A percentile compares a stretch with the other conserved stretches of the same genome.
These are phyloP conservation scores for Synodontis membranacea DNA, from an alignment of 2,113 vertebrate species.

Conservation along the genomic window DNA sequence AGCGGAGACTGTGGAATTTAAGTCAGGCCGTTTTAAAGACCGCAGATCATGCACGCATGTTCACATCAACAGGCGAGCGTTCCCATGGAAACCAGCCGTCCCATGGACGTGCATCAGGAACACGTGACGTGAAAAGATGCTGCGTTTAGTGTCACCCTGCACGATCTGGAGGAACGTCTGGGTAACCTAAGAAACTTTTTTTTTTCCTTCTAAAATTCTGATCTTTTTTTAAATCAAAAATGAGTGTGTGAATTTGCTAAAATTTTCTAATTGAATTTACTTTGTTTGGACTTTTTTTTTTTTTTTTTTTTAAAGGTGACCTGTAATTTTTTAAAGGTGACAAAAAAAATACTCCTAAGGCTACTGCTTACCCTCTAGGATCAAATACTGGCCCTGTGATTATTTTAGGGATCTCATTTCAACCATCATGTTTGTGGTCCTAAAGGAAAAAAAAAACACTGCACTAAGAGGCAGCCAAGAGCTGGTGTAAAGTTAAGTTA, in stretches of 20 bases:
- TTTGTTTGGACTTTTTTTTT: background rate
- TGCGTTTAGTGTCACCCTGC: slow-evolving; percentile 7
- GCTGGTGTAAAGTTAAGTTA: background rate
- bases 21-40: slow-evolving; percentile 25
- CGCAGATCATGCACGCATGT: slow-evolving; percentile 35
- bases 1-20: background rate
- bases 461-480: background rate
- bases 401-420: background rate
- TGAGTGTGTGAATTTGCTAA: background rate
- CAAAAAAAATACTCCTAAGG: background rate
- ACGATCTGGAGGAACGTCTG: background rate
- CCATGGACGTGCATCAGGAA: slow-evolving; percentile 13
- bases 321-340: too few relatives aligned
- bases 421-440: background rate
- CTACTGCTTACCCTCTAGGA: background rate
- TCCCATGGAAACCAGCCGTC: slow-evolving; percentile 73
- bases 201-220: background rate
- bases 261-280: background rate
- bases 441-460: background rate
- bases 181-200: background rate
- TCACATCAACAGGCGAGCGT: slow-evolving; percentile 59
- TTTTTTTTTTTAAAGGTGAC: too few relatives aligned
- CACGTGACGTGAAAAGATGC: slow-evolving; percentile 22
- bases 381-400: background rate
- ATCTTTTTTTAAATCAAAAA: too few relatives aligned